phyloP scores from a whole-genome alignment of 2,888 invertebrate genomes.

The Drosophila limbata region DNA sequence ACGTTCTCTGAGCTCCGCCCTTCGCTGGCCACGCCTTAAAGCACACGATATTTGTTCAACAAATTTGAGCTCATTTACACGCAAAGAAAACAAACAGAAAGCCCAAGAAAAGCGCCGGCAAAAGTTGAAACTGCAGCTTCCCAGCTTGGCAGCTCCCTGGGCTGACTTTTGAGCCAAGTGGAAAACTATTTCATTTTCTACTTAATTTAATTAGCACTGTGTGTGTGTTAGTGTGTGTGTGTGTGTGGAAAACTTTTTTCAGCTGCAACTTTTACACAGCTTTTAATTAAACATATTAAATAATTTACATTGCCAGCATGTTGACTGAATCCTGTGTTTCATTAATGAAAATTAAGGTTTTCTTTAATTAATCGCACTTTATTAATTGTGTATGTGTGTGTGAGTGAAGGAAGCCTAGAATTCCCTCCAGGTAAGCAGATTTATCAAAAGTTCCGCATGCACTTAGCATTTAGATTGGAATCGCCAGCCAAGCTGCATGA shows the following conservation, averaged over 20 bases:
- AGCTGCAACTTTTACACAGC: slow-evolving; percentile 42
- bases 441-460: slow-evolving; percentile 54
- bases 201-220: slow-evolving; percentile 76
- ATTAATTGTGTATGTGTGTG: slow-evolving; percentile 39
- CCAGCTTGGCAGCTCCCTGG: slow-evolving; percentile 15
- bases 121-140: slow-evolving; percentile 43
- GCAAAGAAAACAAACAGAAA: slow-evolving; percentile 48
- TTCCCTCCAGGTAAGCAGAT: slow-evolving; percentile 35
- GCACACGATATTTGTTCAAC: slow-evolving; percentile 64
- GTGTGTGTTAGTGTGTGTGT: slow-evolving; percentile 21
- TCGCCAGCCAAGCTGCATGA: slow-evolving; percentile 55
- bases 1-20: not conserved
- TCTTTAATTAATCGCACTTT: slow-evolving; percentile 54
- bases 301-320: slow-evolving; percentile 51
- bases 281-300: slow-evolving; percentile 73
- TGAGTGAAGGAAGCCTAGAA: slow-evolving; percentile 13
- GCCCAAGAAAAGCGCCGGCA: slow-evolving; percentile 23
- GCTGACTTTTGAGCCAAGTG: slow-evolving; percentile 62
- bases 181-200: slow-evolving; percentile 69
- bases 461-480: slow-evolving; percentile 67
- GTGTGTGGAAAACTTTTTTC: slow-evolving; percentile 55
- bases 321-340: slow-evolving; percentile 19
- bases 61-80: slow-evolving; percentile 80
- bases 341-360: slow-evolving; percentile 45
- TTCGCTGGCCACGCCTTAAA: slow-evolving; percentile 14